Base-by-base conservation (phyloP, 1,140 invertebrate species). In the Drosophila prosaltans region DNA sequence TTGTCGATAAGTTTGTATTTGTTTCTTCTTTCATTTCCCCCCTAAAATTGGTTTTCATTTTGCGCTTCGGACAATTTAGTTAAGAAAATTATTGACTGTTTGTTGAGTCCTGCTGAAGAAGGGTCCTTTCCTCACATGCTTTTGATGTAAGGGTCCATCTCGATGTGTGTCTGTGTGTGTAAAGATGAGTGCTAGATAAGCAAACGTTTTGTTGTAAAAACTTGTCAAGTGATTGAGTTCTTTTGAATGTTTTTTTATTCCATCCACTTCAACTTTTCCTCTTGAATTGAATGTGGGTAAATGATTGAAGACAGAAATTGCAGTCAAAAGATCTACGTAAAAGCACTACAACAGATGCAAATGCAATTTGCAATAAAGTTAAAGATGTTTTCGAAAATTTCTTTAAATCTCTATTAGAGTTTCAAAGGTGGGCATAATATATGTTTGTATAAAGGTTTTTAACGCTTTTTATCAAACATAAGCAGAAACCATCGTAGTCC, bases 81-180 rank as follows among this genome's bases (percentile, higher is more conserved):
- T 82, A 82, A 61, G 80, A 86, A 88, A 86, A 86, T 88, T 83
- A 86, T 86, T 69, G 83, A 79, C 65, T 78, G 75, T 69, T 85
- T 77, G 83, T 80, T 81, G 59, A 82, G 81, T 67, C 57, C 57
- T 59, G 24, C 24, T 51, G 21, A 51, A 51, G 48, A 26, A 43
- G 41, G 41, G 41, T 43, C n/a, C 41, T 43, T 16, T 51, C 5
- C 21, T 4, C 9, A 10, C 45, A 43, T 51, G 8, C 9, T 40
- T 48, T 16, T 48, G 11, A 55, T 55, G 24, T 55, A 10, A 11
- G 51, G 10, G 51, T 26, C 21, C 32, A 36, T 36, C 32, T 6
- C 32, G 3, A 36, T 55, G 16, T 32, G 9, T 30, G 16, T 16
- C 16, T 16, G 16, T 16, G 54, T n/a, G 4, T 57, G 26, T 67